Percentiles rank a stretch among this genome's conserved stretches.
These are phyloP conservation scores for Lanistes nyassanus DNA, from an alignment of 1,140 invertebrate genomes.

Conservation along the genomic window DNA sequence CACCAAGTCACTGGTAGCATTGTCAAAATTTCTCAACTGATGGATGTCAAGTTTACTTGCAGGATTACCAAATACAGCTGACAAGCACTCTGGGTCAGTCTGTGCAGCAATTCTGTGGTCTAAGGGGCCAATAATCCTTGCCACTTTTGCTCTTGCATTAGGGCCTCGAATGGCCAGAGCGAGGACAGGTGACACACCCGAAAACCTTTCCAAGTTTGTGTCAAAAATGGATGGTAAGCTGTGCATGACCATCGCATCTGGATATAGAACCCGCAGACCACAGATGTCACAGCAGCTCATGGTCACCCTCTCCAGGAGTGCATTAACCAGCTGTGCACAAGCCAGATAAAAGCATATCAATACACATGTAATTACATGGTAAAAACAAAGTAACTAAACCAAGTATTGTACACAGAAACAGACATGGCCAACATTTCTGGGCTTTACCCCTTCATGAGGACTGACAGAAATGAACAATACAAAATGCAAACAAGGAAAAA, in stretches of 20 bases:
- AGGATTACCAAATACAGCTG: slow-evolving; percentile 56
- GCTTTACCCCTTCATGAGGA: no score
- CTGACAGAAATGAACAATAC: no score
- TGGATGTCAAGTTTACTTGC: slow-evolving; percentile 56
- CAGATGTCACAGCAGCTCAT: slow-evolving; percentile 11
- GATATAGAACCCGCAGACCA: slow-evolving; percentile 15
- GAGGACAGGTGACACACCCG: slow-evolving; percentile 56
- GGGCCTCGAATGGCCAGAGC: slow-evolving; percentile 59
- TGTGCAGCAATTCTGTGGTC: slow-evolving; percentile 56
- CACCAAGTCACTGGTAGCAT: slow-evolving; percentile 51
- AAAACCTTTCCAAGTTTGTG: slow-evolving; percentile 20
- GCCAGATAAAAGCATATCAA: no score
- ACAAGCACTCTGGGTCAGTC: slow-evolving; percentile 63
- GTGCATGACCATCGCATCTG: neutral
- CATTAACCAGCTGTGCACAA: slow-evolving; percentile 10
- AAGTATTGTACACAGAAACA: no score
- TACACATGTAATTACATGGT: no score
- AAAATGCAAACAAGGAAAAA: no score
- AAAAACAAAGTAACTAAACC: no score
- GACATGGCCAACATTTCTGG: no score
- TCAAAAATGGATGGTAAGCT: neutral
- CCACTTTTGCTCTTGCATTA: slow-evolving; percentile 35
- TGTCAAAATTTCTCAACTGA: slow-evolving; percentile 49
- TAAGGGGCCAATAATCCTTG: slow-evolving; percentile 55
- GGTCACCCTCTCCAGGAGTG: neutral